A percentile compares a stretch with the other conserved stretches of the same genome.
Conservation (phyloP, 2,888 invertebrate species). For the Cerceris ruficornis region DNA sequence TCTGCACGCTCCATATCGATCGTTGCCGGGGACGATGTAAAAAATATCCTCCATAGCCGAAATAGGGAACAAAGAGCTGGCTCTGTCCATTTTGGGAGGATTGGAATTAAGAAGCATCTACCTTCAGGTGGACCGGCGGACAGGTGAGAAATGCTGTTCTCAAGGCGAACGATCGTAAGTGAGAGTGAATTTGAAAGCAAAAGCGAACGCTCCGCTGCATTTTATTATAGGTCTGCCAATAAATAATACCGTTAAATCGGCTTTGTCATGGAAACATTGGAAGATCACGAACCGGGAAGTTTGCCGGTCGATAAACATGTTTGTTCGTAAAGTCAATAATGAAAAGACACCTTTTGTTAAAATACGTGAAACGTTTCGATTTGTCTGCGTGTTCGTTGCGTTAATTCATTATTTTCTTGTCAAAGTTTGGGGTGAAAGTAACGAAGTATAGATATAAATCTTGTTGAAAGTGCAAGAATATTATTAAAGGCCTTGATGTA, state of each 20-base stretch:
- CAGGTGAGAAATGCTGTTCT: constrained; percentile 48
- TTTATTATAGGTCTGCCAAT: constrained; percentile 49
- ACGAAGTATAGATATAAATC: no score
- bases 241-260: constrained; percentile 46
- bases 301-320: constrained; percentile 1
- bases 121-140: constrained; percentile 9
- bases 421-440: no score
- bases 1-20: constrained; percentile 16
- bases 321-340: not conserved
- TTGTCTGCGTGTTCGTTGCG: no score
- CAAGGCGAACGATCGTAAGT: constrained; percentile 51
- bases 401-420: no score
- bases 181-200: constrained; percentile 75
- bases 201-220: constrained; percentile 49
- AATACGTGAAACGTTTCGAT: no score
- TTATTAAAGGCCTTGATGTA: no score
- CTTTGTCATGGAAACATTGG: constrained; percentile 23
- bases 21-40: constrained; percentile 16
- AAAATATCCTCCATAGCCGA: constrained; percentile 15
- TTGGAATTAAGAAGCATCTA: constrained; percentile 27
- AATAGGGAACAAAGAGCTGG: constrained; percentile 31
- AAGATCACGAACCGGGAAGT: constrained; percentile 37
- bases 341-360: no score
- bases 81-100: constrained; percentile 39
- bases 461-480: no score